Percentiles rank a stretch among this genome's conserved stretches.
phyloP scores from a whole-genome alignment of 2,797 vertebrate species.

The Chelmon rostratus region DNA sequence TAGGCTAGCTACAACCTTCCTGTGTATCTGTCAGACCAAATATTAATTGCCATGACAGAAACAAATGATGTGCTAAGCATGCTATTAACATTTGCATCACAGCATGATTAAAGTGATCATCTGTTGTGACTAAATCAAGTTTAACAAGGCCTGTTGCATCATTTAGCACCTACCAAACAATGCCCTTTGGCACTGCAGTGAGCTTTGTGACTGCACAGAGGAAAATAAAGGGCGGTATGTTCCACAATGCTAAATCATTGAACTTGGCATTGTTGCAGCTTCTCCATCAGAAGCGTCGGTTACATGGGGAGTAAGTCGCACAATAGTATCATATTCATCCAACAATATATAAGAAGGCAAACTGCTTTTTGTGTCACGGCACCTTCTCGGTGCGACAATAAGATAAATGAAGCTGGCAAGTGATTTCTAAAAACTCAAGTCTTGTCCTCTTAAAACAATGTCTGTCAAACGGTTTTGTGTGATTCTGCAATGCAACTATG shows the following conservation, averaged over 20 bases:
- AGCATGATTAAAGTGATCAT: slow-evolving; percentile 88
- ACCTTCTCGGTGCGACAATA: slow-evolving; percentile 35
- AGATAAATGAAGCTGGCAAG: slow-evolving; percentile 55
- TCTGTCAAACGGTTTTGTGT: slow-evolving; percentile 54
- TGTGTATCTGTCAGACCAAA: slow-evolving; percentile 73
- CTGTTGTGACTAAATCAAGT: slow-evolving; percentile 87
- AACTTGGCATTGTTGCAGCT: slow-evolving; percentile 38
- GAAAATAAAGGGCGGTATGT: slow-evolving; percentile 62
- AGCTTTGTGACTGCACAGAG: slow-evolving; percentile 64
- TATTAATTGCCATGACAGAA: slow-evolving; percentile 87
- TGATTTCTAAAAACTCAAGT: slow-evolving; percentile 61
- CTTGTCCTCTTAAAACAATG: slow-evolving; percentile 53
- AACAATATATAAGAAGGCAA: slow-evolving; percentile 13
- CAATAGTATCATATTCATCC: slow-evolving; percentile 2
- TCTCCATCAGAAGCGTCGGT: slow-evolving; percentile 40
- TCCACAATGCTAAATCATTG: slow-evolving; percentile 34
- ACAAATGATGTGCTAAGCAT: slow-evolving; percentile 87
- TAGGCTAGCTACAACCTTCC: slow-evolving; percentile 75
- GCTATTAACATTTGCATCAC: slow-evolving; percentile 88
- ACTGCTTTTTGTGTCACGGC: slow-evolving; percentile 38
- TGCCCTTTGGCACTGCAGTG: slow-evolving; percentile 75
- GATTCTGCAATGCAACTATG: slow-evolving; percentile 74
- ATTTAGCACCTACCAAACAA: slow-evolving; percentile 79
- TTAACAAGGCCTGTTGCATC: slow-evolving; percentile 88
- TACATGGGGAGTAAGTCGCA: slow-evolving; percentile 20